Conservation (phyloP, 2,888 invertebrate species). For the Agrilus cyanescens region DNA sequence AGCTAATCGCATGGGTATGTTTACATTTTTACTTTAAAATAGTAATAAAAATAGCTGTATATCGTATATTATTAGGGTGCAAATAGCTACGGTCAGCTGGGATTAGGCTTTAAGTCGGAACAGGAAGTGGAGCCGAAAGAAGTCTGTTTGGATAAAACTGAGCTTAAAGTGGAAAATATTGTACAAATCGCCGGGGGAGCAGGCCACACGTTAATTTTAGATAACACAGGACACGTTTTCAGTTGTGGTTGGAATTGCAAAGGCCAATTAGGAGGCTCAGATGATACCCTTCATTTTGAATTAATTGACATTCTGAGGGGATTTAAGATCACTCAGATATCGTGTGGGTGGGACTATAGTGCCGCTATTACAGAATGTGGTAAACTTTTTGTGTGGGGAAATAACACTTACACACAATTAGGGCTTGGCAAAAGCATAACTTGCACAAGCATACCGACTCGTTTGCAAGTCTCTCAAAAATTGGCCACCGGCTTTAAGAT, state of each 20-base stretch:
- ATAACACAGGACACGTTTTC: slow-evolving; percentile 53
- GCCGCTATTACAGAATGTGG: slow-evolving; percentile 59
- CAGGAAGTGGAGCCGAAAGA: slow-evolving; percentile 47
- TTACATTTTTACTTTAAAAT: no score
- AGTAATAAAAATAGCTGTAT: no score
- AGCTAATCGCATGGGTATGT: no score
- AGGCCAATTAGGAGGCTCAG: slow-evolving; percentile 53
- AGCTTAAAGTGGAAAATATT: slow-evolving; percentile 38
- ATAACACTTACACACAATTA: slow-evolving; percentile 65
- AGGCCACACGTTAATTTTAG: slow-evolving; percentile 61
- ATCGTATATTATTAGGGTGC: slow-evolving; percentile 49
- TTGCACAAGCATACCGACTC: slow-evolving; percentile 33
- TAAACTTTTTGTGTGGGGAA: slow-evolving; percentile 70
- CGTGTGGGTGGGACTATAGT: slow-evolving; percentile 76
- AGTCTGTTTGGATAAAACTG: slow-evolving; percentile 27
- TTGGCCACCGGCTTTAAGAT: slow-evolving; percentile 40
- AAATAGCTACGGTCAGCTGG: slow-evolving; percentile 73
- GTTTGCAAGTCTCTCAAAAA: slow-evolving; percentile 34
- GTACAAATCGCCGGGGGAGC: slow-evolving; percentile 62
- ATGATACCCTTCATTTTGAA: slow-evolving; percentile 42
- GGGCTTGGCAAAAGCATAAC: slow-evolving; percentile 43
- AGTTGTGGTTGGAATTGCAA: slow-evolving; percentile 71
- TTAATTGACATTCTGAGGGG: slow-evolving; percentile 47
- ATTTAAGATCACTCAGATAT: slow-evolving; percentile 46
- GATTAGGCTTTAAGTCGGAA: slow-evolving; percentile 54